Evolutionary conservation across 2,113 vertebrate species (phyloP).

Genomic region (Channa argus): DNA sequence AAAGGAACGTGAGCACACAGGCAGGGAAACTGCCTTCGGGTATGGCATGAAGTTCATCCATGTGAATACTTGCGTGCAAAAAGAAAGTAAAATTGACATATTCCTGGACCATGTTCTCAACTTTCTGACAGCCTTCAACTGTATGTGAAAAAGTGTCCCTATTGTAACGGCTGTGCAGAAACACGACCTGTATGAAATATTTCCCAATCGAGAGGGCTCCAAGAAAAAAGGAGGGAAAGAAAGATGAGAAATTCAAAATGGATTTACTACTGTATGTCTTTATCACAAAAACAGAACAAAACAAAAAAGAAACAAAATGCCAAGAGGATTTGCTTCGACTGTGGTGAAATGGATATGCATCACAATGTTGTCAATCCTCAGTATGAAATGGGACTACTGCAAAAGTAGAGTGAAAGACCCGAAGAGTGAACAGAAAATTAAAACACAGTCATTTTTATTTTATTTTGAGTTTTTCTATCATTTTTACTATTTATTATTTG

Average conservation of each 20-base stretch:
- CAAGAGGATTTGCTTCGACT: slow-evolving; percentile 67
- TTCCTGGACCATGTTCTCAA: slow-evolving; percentile 59
- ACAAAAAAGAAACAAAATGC: background rate
- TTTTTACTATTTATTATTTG: slow-evolving; percentile 81
- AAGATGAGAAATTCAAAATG: slow-evolving; percentile 54
- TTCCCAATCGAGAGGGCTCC: slow-evolving; percentile 44
- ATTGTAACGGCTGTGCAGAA: slow-evolving; percentile 48
- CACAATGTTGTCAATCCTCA: slow-evolving; percentile 68
- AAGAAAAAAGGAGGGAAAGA: slow-evolving; percentile 32
- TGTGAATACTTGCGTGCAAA: slow-evolving; percentile 73
- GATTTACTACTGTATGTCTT: slow-evolving; percentile 53
- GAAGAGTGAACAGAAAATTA: slow-evolving; percentile 62
- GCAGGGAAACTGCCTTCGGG: slow-evolving; percentile 59
- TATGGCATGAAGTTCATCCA: slow-evolving; percentile 77
- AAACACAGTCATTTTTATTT: slow-evolving; percentile 75
- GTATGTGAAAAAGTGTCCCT: slow-evolving; percentile 55
- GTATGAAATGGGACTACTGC: slow-evolving; percentile 67
- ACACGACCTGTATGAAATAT: slow-evolving; percentile 49
- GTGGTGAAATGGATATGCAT: slow-evolving; percentile 56
- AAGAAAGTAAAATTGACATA: slow-evolving; percentile 52
- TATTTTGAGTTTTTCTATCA: slow-evolving; percentile 74
- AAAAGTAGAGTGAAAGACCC: slow-evolving; percentile 54
- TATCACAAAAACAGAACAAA: slow-evolving; percentile 49
- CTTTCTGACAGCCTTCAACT: slow-evolving; percentile 56
- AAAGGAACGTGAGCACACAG: slow-evolving; percentile 76